phyloP scores from a whole-genome alignment of 2,113 vertebrate species.

The Paramisgurnus dabryanus region DNA sequence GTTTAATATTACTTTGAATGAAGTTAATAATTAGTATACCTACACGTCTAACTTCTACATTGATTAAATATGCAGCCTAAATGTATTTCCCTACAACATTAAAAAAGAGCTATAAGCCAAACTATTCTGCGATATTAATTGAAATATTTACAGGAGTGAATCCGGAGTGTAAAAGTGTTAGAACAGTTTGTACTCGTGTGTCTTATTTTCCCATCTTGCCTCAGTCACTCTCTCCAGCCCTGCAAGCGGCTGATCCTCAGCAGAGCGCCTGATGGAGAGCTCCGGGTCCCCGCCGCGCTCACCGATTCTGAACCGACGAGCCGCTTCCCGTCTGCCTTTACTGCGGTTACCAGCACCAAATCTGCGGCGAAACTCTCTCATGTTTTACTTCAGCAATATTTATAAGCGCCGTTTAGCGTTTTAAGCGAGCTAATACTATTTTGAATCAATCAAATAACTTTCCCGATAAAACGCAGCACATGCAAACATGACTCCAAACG shows the following conservation, averaged over 20 bases:
- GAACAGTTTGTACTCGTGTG: constrained; percentile 60
- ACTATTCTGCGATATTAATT: not conserved
- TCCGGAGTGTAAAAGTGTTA: constrained; percentile 65
- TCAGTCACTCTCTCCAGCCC: constrained; percentile 64
- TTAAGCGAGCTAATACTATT: not conserved
- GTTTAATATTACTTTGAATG: not conserved
- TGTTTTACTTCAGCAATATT: constrained; percentile 64
- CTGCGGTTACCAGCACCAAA: constrained; percentile 65
- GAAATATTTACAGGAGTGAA: constrained; percentile 47
- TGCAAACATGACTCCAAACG: not conserved
- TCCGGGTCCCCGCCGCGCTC: constrained; percentile 63
- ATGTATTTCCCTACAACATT: not conserved
- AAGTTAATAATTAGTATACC: not conserved
- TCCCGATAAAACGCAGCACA: not conserved
- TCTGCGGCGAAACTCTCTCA: constrained; percentile 71
- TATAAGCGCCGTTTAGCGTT: constrained; percentile 14
- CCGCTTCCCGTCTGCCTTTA: constrained; percentile 57
- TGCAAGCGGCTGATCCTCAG: constrained; percentile 66
- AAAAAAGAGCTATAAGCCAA: not conserved
- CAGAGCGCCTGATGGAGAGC: constrained; percentile 64
- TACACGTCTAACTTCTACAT: not conserved
- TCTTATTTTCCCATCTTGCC: constrained; percentile 64
- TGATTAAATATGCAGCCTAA: not conserved
- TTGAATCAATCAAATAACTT: constrained; percentile 16
- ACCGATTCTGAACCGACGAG: constrained; percentile 61